Evolutionary conservation across 2,797 vertebrate species (phyloP).

Genomic region (Alfaro cultratus): DNA sequence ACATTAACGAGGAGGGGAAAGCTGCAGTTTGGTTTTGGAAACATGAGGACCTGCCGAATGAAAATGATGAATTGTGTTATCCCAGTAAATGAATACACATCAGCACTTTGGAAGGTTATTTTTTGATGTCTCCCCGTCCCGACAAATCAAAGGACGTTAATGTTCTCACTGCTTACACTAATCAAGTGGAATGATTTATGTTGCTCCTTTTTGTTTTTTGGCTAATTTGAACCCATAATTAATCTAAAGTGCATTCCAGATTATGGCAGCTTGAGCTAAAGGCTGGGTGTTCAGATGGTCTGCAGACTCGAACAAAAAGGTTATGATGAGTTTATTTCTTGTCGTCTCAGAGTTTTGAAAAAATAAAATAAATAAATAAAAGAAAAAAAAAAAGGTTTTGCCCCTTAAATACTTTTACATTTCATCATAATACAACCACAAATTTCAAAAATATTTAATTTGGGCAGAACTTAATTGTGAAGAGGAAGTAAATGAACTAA

Average conservation of each 20-base stretch:
- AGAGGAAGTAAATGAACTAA: not conserved
- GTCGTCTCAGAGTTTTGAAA: not conserved
- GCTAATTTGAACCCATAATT: not conserved
- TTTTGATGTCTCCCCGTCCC: not conserved
- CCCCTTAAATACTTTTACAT: not conserved
- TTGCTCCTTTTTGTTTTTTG: not conserved
- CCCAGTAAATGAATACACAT: not conserved
- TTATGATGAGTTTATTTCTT: not conserved
- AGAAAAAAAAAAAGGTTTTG: not conserved
- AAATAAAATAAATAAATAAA: not conserved
- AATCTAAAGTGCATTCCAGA: not conserved
- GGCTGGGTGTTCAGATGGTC: not conserved
- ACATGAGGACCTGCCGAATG: not conserved
- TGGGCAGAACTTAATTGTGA: not conserved
- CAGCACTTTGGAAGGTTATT: not conserved
- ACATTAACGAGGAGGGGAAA: not conserved
- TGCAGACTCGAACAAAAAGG: not conserved
- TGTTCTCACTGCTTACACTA: not conserved
- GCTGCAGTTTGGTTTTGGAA: not conserved
- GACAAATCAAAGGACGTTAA: not conserved
- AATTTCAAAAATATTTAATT: not conserved
- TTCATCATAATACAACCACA: not conserved
- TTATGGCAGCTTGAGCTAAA: not conserved
- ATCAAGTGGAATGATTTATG: not conserved
- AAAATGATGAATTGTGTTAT: not conserved